Evolutionary conservation across 2,888 invertebrate species (phyloP).

Genomic region (Camponotus fellah): DNA sequence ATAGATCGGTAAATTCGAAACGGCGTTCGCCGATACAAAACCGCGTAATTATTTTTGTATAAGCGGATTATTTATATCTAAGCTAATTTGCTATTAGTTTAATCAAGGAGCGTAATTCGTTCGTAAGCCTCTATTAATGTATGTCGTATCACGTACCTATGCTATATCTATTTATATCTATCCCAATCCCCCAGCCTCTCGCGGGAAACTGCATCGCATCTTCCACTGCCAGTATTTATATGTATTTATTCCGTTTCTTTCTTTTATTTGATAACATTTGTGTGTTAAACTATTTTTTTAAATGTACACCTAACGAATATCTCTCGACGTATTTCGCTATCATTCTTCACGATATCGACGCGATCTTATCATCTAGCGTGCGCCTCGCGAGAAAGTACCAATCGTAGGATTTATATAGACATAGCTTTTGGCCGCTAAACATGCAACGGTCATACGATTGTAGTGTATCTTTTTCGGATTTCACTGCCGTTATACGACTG

Average conservation of each 20-base stretch:
- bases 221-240: conserved; percentile 78
- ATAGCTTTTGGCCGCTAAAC: conserved; percentile 23
- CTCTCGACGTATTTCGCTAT: conserved; percentile 31
- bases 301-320: conserved; percentile 30
- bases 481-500: conserved; percentile 33
- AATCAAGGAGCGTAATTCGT: conserved; percentile 64
- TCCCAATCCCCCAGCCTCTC: conserved; percentile 42
- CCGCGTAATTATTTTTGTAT: conserved; percentile 75
- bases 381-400: conserved; percentile 49
- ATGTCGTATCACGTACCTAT: conserved; percentile 58
- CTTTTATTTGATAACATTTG: conserved; percentile 18
- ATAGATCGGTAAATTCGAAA: conserved; percentile 48
- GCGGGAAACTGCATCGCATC: conserved; percentile 69
- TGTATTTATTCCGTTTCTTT: conserved; percentile 76
- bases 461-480: conserved; percentile 38
- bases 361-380: conserved; percentile 28
- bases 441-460: conserved; percentile 8
- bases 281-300: conserved; percentile 18
- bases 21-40: conserved; percentile 50
- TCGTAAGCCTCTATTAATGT: conserved; percentile 66
- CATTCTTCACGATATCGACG: conserved; percentile 30
- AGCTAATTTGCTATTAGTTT: conserved; percentile 67
- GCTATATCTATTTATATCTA: conserved; percentile 45
- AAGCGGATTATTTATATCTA: conserved; percentile 71
- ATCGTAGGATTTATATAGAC: conserved; percentile 28